These are phyloP conservation scores for Lasioglossum pauxillum DNA, from an alignment of 2,888 invertebrate species.

Conservation along the genomic window DNA sequence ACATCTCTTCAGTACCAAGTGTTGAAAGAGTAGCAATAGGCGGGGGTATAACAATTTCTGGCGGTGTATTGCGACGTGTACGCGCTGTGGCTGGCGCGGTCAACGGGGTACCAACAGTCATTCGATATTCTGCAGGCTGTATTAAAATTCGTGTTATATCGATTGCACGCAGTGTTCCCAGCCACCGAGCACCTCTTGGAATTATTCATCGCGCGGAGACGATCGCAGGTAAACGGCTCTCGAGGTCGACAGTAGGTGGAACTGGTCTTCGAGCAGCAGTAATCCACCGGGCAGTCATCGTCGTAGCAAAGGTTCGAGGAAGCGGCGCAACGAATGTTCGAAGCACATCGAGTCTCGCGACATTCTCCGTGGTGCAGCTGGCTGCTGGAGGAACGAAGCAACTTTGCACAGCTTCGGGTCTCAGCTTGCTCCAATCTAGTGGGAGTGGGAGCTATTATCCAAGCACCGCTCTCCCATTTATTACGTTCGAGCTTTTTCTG, in stretches of 20 bases:
- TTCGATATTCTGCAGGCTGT: not conserved
- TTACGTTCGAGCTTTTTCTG: not conserved
- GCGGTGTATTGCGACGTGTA: not conserved
- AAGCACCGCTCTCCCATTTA: not conserved
- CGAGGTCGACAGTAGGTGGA: not conserved
- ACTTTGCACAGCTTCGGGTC: not conserved
- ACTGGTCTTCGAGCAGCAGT: not conserved
- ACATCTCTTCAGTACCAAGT: constrained; percentile 29
- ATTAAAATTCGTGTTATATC: constrained; percentile 28
- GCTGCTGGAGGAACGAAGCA: not conserved
- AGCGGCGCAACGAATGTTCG: constrained; percentile 3
- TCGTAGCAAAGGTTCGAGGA: not conserved
- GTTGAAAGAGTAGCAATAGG: constrained; percentile 19
- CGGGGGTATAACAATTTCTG: not conserved
- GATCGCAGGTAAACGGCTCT: constrained; percentile 23
- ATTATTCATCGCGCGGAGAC: constrained; percentile 27
- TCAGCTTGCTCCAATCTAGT: constrained; percentile 8
- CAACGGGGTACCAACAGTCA: constrained; percentile 8
- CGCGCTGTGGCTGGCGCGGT: not conserved
- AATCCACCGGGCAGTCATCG: not conserved
- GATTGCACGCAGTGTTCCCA: constrained; percentile 26
- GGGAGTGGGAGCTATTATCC: not conserved
- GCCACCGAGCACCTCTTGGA: not conserved
- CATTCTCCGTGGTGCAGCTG: not conserved
- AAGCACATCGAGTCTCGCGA: not conserved